Evolutionary conservation across 2,797 vertebrate genomes (phyloP), one percentile per base, ranked within the genome.

Genomic region (Spheniscus humboldti): DNA sequence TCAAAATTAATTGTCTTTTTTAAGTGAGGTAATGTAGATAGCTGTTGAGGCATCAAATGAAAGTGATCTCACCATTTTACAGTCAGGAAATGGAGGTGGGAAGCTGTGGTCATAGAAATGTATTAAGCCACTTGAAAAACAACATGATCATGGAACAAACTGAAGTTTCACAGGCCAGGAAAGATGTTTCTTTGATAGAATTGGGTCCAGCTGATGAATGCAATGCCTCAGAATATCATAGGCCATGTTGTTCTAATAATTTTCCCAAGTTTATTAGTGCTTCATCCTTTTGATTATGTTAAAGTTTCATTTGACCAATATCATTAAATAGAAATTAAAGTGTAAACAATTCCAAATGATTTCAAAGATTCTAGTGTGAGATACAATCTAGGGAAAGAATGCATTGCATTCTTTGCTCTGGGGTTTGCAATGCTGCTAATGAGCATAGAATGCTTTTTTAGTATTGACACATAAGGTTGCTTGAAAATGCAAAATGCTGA

Each of bases 141-240:
- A 47, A 28, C 10, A 35, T 6, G 27, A 68, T 35, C 27, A 48
- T 1, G 0, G 37, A 69, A 53, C 15, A 81, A 87, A 53, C 0
- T 39, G 31, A 52, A 78, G 19, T 62, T 81, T 85, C 23, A n/a
- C 2, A 67, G 66, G 53, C 23, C 5, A 45, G 13, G 22, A 87
- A 71, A 10, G 37, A 62, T 53, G 13, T 57, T 74, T 90, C 39
- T 78, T 5, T 63, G 24, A 35, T 62, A 78, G 52, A 85, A 53
- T 4, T 74, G 7, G 5, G 43, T 74, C 48, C 43, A 57, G 19
- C 6, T 81, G 37, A 39, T 23, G 69, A 27, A 62, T 28, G 5
- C 20, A 56, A 27, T 64, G 12, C 6, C 50, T 73, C 35, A 55
- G 24, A 77, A 56, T 80, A 47, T 68, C 24, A 60, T 19, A 93